Conservation (phyloP, 2,113 vertebrate species). For the Forbesichthys agassizii region DNA sequence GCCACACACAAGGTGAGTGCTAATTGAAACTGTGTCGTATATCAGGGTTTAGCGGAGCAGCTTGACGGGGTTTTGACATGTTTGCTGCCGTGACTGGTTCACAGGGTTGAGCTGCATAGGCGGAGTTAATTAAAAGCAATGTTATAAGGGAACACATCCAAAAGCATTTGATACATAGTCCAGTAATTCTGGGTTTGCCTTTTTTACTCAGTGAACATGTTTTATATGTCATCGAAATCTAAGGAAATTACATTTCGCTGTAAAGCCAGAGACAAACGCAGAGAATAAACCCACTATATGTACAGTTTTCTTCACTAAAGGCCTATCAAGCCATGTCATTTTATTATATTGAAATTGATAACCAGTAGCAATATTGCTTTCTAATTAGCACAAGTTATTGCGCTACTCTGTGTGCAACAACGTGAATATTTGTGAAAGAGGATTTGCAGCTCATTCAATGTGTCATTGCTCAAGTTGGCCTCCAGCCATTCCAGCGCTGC, state of each 20-base stretch:
- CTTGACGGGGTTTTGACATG: conserved; percentile 15
- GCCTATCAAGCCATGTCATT: too few relatives aligned
- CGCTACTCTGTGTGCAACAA: too few relatives aligned
- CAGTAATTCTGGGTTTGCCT: neutral
- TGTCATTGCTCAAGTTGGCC: too few relatives aligned
- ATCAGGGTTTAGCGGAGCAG: neutral
- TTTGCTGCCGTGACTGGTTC: neutral
- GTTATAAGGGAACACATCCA: neutral
- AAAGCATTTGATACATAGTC: neutral
- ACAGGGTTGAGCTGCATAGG: neutral
- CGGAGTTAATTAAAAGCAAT: neutral
- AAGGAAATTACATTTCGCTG: neutral
- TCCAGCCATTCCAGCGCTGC: neutral
- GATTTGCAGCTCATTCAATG: too few relatives aligned
- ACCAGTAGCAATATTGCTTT: too few relatives aligned
- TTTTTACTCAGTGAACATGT: neutral
- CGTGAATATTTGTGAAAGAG: too few relatives aligned
- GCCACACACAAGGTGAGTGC: conserved; percentile 91
- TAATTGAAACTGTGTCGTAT: neutral
- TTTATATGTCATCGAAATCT: too few relatives aligned
- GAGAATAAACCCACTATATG: neutral
- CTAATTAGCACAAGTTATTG: too few relatives aligned
- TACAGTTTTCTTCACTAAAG: neutral
- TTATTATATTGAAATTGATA: too few relatives aligned
- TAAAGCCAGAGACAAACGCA: neutral